These are phyloP conservation scores for Holacanthus passer DNA, from an alignment of 2,113 vertebrate genomes.

Conservation along the genomic window DNA sequence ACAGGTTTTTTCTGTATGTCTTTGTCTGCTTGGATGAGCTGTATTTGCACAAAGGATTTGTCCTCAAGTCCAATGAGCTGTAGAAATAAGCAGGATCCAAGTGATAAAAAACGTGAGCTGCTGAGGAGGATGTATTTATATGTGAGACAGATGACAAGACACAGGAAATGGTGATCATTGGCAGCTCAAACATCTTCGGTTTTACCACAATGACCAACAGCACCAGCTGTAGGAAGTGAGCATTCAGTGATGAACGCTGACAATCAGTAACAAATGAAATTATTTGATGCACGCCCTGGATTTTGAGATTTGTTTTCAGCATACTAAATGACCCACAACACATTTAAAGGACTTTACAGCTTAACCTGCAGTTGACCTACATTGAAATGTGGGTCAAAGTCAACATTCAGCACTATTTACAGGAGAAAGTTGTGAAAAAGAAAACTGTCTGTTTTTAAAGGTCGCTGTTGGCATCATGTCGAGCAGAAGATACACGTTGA, in stretches of 20 bases:
- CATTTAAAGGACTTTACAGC: conserved; percentile 12
- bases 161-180: background rate
- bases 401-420: background rate
- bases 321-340: background rate
- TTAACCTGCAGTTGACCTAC: conserved; percentile 21
- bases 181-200: background rate
- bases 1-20: conserved; percentile 1
- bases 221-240: background rate
- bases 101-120: background rate
- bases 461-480: background rate
- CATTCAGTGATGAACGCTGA: background rate
- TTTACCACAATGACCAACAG: background rate
- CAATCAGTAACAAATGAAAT: background rate
- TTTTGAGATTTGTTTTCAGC: background rate
- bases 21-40: background rate
- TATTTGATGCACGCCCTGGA: background rate
- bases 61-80: too few relatives aligned
- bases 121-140: conserved; percentile 1
- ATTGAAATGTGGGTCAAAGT: conserved; percentile 34
- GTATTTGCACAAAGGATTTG: conserved; percentile 20
- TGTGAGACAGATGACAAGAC: background rate
- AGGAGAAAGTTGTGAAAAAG: background rate
- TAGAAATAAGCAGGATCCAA: background rate
- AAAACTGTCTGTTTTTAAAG: background rate
- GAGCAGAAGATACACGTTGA: background rate